phyloP scores from a whole-genome alignment of 2,113 vertebrate genomes.

The Abramis brama region DNA sequence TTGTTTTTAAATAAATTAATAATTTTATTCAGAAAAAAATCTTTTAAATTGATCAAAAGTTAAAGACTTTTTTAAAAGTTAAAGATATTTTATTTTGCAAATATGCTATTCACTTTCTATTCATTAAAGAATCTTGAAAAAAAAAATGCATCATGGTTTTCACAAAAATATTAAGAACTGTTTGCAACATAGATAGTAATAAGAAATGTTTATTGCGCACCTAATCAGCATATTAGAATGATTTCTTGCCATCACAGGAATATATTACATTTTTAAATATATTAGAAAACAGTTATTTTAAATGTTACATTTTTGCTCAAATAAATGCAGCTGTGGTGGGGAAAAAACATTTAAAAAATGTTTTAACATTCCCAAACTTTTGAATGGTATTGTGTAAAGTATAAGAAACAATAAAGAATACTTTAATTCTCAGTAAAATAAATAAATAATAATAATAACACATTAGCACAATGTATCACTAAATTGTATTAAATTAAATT shows the following conservation, averaged over 20 bases:
- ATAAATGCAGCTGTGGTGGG: not conserved
- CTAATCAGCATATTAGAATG: not conserved
- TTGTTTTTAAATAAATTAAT: not conserved
- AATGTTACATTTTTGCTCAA: not conserved
- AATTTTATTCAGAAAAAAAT: not conserved
- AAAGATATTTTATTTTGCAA: no score
- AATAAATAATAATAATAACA: not conserved
- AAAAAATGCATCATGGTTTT: not conserved
- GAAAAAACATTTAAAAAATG: not conserved
- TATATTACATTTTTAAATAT: not conserved
- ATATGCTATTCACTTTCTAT: not conserved
- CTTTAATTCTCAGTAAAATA: not conserved
- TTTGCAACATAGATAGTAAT: not conserved
- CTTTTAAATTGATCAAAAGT: not conserved
- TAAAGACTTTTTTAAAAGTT: not conserved
- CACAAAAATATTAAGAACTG: not conserved
- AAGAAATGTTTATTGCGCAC: not conserved
- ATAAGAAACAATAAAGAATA: not conserved
- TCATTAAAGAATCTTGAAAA: not conserved
- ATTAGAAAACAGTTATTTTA: not conserved
- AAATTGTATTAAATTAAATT: not conserved
- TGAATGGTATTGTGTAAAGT: not conserved
- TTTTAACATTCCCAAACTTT: not conserved
- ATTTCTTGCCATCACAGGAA: not conserved
- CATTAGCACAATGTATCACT: not conserved